Evolutionary conservation across 2,888 invertebrate species (phyloP).

Genomic region (Blera fallax): DNA sequence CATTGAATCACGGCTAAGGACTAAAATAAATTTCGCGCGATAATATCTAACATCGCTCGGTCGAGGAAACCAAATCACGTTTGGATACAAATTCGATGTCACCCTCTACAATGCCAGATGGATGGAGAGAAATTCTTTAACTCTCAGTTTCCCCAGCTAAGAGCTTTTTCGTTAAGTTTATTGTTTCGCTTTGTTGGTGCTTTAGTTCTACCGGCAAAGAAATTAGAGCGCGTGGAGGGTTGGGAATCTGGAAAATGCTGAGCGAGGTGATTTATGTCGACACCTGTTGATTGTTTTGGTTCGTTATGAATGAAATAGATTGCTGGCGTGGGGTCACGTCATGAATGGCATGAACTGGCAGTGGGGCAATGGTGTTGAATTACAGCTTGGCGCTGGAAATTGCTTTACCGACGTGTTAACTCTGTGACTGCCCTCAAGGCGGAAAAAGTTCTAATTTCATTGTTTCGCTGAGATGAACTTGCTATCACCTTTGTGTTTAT

Average conservation of each 20-base stretch:
- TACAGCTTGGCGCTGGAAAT: constrained; percentile 6
- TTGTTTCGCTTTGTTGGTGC: not conserved
- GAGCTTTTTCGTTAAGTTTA: constrained; percentile 52
- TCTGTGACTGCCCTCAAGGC: not conserved
- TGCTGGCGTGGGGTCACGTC: constrained; percentile 1
- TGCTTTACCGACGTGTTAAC: constrained; percentile 18
- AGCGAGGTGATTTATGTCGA: constrained; percentile 15
- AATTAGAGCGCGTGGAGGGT: not conserved
- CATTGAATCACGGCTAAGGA: constrained; percentile 44
- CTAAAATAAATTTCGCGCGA: constrained; percentile 24
- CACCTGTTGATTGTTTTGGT: constrained; percentile 40
- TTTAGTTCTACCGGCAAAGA: not conserved
- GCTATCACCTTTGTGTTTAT: not conserved
- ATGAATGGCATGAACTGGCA: not conserved
- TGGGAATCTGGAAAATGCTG: constrained; percentile 8
- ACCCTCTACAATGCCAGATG: constrained; percentile 4
- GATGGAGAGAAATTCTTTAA: not conserved
- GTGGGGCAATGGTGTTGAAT: not conserved
- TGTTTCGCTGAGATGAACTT: not conserved
- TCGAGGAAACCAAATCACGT: not conserved
- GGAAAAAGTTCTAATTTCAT: constrained; percentile 37
- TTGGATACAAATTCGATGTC: constrained; percentile 16
- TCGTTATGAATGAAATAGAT: constrained; percentile 24
- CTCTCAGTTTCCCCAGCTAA: constrained; percentile 25
- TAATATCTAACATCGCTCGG: constrained; percentile 13